A percentile compares a stretch with the other conserved stretches of the same genome.
These are phyloP conservation scores for Chrysomela aeneicollis DNA, from an alignment of 2,888 invertebrate species.

Conservation along the genomic window DNA sequence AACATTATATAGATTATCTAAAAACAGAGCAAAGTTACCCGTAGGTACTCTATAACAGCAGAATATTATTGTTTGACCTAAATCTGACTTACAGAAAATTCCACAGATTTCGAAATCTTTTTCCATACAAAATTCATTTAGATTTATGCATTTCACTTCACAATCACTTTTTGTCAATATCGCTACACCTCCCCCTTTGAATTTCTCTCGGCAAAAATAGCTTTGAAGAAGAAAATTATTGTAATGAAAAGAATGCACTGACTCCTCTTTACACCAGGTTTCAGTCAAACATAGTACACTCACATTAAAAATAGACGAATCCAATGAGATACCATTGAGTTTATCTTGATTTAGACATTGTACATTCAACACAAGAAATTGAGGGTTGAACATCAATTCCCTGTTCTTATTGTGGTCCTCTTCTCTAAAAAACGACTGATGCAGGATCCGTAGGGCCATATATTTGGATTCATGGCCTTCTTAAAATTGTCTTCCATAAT, in stretches of 20 bases:
- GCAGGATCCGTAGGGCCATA: constrained; percentile 4
- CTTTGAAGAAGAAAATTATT: neutral
- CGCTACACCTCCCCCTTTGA: constrained; percentile 3
- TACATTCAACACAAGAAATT: neutral
- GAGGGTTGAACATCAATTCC: constrained; percentile 4
- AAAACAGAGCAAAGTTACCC: too few relatives aligned
- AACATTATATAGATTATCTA: too few relatives aligned
- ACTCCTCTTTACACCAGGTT: constrained; percentile 1
- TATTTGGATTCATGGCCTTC: too few relatives aligned
- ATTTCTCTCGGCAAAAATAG: constrained; percentile 3
- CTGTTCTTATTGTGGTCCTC: neutral
- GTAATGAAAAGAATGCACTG: constrained; percentile 4
- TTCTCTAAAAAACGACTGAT: constrained; percentile 1
- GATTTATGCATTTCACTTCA: neutral
- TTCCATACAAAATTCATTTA: neutral
- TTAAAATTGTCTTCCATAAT: constrained; percentile 6
- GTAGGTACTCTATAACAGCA: too few relatives aligned
- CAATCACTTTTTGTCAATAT: constrained; percentile 1
- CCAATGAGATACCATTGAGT: neutral
- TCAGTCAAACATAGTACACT: neutral
- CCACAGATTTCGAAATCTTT: neutral
- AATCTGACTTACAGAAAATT: constrained; percentile 3
- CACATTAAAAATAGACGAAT: neutral
- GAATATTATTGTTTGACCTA: constrained; percentile 2
- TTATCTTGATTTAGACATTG: constrained; percentile 5